Conservation (phyloP, 2,113 vertebrate genomes). For the Dryoscopus gambensis region DNA sequence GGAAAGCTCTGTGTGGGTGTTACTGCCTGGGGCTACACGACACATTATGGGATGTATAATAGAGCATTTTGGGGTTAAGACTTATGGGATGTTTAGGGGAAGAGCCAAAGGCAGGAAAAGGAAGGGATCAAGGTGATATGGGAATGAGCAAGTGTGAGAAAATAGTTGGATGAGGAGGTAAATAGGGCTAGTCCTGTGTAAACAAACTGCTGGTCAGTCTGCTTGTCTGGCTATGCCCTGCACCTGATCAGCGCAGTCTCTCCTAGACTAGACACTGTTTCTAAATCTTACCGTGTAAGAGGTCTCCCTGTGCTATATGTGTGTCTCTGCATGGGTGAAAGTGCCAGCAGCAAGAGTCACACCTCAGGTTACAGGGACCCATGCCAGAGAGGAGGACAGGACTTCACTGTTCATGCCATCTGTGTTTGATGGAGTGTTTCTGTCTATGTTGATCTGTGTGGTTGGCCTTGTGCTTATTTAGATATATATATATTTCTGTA, state of each 20-base stretch:
- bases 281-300: not conserved
- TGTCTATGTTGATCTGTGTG: not conserved
- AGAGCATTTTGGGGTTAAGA: not conserved
- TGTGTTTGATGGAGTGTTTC: not conserved
- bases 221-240: not conserved
- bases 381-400: not conserved
- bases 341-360: not conserved
- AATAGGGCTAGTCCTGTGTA: not conserved
- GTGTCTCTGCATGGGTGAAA: not conserved
- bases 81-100: not conserved
- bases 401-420: not conserved
- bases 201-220: not conserved
- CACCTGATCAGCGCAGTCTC: fast-evolving
- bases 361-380: not conserved
- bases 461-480: not conserved
- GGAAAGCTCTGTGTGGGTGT: not conserved
- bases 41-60: not conserved
- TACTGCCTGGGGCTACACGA: not conserved
- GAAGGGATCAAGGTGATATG: not conserved
- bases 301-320: not conserved
- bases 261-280: not conserved
- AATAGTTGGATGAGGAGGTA: not conserved
- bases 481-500: not conserved
- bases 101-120: not conserved
- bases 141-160: not conserved